Evolutionary conservation across 2,888 invertebrate species (phyloP).

Genomic region (Trissolcus japonicus): DNA sequence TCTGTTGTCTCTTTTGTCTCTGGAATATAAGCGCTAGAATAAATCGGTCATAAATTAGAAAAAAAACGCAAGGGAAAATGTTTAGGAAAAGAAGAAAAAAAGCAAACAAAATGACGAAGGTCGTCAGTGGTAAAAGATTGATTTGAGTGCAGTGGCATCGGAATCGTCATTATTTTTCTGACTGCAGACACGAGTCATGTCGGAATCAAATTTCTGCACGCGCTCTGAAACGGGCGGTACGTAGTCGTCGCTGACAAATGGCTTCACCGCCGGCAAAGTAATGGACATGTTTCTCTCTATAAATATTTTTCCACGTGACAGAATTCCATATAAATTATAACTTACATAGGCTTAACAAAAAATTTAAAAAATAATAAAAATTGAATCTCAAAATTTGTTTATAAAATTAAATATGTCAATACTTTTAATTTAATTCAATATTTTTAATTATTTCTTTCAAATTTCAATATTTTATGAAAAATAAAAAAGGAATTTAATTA

Average conservation of each 20-base stretch:
- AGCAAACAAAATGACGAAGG: background rate
- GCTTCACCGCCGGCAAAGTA: conserved; percentile 32
- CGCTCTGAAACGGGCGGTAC: conserved; percentile 28
- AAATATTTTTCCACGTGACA: background rate
- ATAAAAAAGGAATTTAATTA: no score
- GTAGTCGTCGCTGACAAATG: conserved; percentile 33
- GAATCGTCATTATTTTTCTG: conserved; percentile 32
- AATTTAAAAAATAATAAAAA: background rate
- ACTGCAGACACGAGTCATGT: conserved; percentile 44
- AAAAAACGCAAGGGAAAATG: background rate
- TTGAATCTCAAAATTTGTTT: background rate
- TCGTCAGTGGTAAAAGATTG: no score
- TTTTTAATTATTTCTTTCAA: no score
- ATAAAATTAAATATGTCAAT: no score
- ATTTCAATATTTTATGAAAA: no score
- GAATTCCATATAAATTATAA: background rate
- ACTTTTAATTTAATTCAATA: no score
- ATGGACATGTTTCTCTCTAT: background rate
- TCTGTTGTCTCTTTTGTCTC: no score
- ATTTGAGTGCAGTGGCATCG: conserved; percentile 24
- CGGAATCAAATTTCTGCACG: conserved; percentile 46
- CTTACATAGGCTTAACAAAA: no score
- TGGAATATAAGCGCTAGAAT: no score
- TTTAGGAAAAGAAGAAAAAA: background rate
- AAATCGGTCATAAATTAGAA: no score